These are phyloP conservation scores for Phallusia fumigata DNA, from an alignment of 23 tunicate species.

Conservation along the genomic window DNA sequence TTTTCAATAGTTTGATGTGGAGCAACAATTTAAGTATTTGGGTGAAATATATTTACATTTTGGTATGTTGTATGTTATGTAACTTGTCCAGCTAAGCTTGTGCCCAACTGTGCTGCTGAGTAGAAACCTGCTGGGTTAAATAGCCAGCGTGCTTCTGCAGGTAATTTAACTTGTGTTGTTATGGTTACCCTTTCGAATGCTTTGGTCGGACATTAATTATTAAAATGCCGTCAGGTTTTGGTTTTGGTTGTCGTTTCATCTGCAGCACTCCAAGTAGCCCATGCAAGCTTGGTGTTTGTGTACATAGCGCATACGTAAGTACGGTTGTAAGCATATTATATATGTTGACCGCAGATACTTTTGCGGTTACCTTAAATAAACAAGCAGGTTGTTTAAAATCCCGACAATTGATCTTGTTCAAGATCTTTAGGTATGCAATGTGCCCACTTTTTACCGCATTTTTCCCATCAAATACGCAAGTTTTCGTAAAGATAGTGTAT, in stretches of 20 bases:
- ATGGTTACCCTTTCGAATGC: constrained; percentile 3
- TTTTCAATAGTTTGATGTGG: too few relatives aligned
- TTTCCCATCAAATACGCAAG: neutral
- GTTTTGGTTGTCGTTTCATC: neutral
- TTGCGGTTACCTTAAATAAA: neutral
- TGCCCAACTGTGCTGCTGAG: too few relatives aligned
- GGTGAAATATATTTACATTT: too few relatives aligned
- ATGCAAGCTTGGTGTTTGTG: neutral
- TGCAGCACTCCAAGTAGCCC: neutral
- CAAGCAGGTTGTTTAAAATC: neutral
- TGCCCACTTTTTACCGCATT: neutral
- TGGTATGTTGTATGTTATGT: too few relatives aligned
- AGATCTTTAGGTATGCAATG: neutral
- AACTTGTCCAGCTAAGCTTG: too few relatives aligned
- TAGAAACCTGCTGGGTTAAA: too few relatives aligned
- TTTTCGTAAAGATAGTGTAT: neutral
- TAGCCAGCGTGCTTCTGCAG: too few relatives aligned
- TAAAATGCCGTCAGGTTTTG: neutral
- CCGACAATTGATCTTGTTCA: neutral
- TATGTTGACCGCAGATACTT: neutral
- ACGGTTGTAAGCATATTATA: neutral
- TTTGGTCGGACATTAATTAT: constrained; percentile 5
- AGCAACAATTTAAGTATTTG: too few relatives aligned
- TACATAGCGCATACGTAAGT: neutral
- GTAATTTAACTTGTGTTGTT: neutral